Percentiles rank a stretch among this genome's conserved stretches.
Evolutionary conservation across 2,113 vertebrate genomes (phyloP).

Genomic region (Odocoileus virginianus): DNA sequence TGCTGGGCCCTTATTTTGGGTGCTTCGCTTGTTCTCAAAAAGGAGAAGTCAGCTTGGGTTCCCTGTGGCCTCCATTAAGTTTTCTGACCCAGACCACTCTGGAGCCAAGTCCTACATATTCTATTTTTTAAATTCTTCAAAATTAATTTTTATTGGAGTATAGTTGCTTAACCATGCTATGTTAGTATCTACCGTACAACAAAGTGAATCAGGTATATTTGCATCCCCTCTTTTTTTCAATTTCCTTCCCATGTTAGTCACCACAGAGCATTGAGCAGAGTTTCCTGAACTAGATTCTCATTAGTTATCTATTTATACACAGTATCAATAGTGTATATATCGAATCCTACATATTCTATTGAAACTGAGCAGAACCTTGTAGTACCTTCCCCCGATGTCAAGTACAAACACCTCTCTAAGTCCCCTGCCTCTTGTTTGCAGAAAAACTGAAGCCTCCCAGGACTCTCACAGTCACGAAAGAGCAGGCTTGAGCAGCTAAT

Average conservation of each 20-base stretch:
- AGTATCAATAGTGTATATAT: neutral
- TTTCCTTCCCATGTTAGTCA: neutral
- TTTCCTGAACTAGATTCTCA: neutral
- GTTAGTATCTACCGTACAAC: neutral
- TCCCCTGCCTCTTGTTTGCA: neutral
- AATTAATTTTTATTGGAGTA: neutral
- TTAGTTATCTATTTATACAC: neutral
- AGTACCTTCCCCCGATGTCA: neutral
- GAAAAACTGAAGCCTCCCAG: neutral
- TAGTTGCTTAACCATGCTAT: neutral
- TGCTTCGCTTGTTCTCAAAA: neutral
- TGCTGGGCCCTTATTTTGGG: neutral
- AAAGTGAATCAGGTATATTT: neutral
- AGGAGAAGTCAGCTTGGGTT: neutral
- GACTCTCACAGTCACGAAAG: neutral
- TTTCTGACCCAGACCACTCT: neutral
- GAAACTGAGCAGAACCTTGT: neutral
- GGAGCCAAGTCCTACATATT: neutral
- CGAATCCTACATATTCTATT: neutral
- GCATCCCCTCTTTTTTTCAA: neutral
- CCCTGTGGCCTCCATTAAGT: accelerated
- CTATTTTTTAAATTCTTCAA: neutral
- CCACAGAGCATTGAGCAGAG: neutral
- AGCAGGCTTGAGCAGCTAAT: neutral
- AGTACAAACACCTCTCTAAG: neutral